Evolutionary conservation across 2,888 invertebrate species (phyloP).

Genomic region (Agrotis puta): DNA sequence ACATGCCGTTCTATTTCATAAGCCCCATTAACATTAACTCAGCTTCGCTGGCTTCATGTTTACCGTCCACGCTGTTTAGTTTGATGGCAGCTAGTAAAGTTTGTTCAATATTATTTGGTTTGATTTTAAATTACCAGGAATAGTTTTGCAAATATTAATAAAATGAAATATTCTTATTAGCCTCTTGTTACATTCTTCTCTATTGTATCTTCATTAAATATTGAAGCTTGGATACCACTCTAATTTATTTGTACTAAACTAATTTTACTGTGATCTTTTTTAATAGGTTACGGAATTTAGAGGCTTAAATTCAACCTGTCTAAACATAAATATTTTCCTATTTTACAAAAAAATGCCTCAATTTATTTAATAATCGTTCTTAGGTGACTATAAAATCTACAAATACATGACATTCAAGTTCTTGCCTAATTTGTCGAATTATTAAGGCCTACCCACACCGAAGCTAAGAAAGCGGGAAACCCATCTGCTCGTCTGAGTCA

Average conservation of each 20-base stretch:
- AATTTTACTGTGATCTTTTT: background rate
- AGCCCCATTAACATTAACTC: slow-evolving; percentile 67
- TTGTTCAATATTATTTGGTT: background rate
- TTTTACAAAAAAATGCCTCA: background rate
- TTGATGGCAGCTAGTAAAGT: slow-evolving; percentile 6
- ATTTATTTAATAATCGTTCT: background rate
- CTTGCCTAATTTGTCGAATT: slow-evolving; percentile 33
- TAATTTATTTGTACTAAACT: background rate
- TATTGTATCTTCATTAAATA: too few species aligned
- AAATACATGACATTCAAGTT: slow-evolving; percentile 5
- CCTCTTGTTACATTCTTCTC: background rate
- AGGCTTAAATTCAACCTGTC: background rate
- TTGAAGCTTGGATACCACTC: background rate
- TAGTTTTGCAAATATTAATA: background rate
- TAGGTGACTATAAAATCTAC: background rate
- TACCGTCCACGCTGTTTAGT: slow-evolving; percentile 30
- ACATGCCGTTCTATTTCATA: slow-evolving; percentile 67
- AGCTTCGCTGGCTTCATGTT: slow-evolving; percentile 41
- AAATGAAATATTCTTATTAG: background rate
- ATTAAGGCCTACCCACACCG: slow-evolving; percentile 52
- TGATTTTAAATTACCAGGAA: background rate
- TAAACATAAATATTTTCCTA: too few species aligned
- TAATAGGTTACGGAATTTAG: background rate
- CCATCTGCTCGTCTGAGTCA: slow-evolving; percentile 68
- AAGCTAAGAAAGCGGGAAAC: slow-evolving; percentile 69